These are phyloP conservation scores for Odontophorus gujanensis DNA, from an alignment of 2,113 vertebrate species.

Conservation along the genomic window DNA sequence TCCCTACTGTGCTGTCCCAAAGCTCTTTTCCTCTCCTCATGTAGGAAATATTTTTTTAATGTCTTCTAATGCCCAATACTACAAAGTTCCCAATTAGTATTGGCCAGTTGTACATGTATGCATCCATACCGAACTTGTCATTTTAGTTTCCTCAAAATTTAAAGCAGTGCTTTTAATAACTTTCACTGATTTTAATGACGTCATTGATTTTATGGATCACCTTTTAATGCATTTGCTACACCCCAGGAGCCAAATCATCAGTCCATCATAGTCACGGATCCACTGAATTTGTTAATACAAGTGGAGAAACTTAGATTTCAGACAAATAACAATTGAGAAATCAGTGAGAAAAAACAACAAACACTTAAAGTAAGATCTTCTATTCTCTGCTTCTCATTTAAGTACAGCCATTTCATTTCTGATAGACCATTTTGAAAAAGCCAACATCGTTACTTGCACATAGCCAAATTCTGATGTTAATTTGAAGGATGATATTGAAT, in stretches of 20 bases:
- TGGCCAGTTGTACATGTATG: not conserved
- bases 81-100: not conserved
- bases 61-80: not conserved
- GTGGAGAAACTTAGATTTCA: not conserved
- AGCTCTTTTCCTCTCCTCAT: not conserved
- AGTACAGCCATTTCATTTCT: not conserved
- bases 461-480: not conserved
- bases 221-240: not conserved
- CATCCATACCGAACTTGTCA: not conserved
- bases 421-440: not conserved
- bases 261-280: not conserved
- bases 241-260: not conserved
- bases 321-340: not conserved
- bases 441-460: fast-evolving
- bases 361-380: not conserved
- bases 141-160: not conserved
- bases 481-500: not conserved
- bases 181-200: not conserved
- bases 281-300: not conserved
- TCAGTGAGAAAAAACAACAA: not conserved
- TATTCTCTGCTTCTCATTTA: not conserved
- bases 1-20: not conserved
- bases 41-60: not conserved
- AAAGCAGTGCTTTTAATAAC: not conserved
- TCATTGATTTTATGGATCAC: not conserved